Conservation (phyloP, 92 coral and sea anemone species). For the Phenganax marumi region DNA sequence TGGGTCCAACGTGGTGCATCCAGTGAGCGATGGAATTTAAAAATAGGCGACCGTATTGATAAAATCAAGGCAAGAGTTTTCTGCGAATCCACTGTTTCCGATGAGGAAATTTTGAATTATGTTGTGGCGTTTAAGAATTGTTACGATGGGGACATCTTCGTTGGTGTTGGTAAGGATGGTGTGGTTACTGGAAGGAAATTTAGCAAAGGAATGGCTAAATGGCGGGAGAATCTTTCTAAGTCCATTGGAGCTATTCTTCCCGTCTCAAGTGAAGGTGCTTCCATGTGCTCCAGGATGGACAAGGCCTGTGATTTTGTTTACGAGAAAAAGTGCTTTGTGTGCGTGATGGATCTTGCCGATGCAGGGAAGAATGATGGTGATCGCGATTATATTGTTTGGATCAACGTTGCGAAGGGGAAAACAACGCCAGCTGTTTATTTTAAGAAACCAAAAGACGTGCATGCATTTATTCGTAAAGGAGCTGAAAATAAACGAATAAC, state of each 20-base stretch:
- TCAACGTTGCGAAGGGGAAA: slow-evolving; percentile 64
- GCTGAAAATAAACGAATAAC: slow-evolving; percentile 61
- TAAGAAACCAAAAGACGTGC: slow-evolving; percentile 55
- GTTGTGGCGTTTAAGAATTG: slow-evolving; percentile 70
- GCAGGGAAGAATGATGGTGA: not conserved
- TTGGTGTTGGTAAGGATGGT: slow-evolving; percentile 63
- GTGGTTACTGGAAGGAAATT: slow-evolving; percentile 41
- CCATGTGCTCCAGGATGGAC: slow-evolving; percentile 50
- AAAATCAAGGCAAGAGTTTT: slow-evolving; percentile 42
- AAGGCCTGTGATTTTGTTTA: slow-evolving; percentile 43
- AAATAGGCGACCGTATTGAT: slow-evolving; percentile 44
- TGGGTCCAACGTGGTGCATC: not conserved
- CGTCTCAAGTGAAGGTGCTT: slow-evolving; percentile 41
- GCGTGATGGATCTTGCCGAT: slow-evolving; percentile 48
- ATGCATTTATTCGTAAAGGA: slow-evolving; percentile 68
- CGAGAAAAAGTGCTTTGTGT: slow-evolving; percentile 61
- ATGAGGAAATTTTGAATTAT: slow-evolving; percentile 45
- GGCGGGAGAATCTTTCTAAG: slow-evolving; percentile 59
- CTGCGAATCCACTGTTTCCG: slow-evolving; percentile 37
- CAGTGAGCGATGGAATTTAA: slow-evolving; percentile 35
- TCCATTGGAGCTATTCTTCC: slow-evolving; percentile 63
- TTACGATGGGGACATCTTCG: slow-evolving; percentile 65
- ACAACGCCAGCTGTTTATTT: slow-evolving; percentile 40
- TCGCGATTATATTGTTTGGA: slow-evolving; percentile 46
- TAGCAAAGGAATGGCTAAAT: slow-evolving; percentile 39